Conservation (phyloP, 2,113 vertebrate genomes). For the Cacatua alba region DNA sequence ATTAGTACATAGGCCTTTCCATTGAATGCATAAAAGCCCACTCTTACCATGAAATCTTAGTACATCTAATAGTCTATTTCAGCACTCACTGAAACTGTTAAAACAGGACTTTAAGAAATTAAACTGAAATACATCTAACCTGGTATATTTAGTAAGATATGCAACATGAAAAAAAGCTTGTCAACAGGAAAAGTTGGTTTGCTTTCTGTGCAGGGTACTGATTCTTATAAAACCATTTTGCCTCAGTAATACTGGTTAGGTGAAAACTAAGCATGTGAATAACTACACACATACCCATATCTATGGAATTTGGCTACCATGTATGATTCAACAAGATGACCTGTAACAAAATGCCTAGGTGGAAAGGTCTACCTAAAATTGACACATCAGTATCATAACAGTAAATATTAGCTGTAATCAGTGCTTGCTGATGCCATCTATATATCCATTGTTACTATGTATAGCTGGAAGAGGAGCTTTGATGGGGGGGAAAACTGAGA, state of each 20-base stretch:
- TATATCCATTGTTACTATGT: not conserved
- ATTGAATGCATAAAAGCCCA: not conserved
- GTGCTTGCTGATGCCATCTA: not conserved
- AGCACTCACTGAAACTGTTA: not conserved
- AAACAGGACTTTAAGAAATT: not conserved
- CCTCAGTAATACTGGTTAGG: not conserved
- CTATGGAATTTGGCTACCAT: not conserved
- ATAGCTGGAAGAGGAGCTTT: not conserved
- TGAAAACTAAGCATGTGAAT: not conserved
- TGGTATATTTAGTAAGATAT: not conserved
- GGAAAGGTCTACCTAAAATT: conserved; percentile 52
- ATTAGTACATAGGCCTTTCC: not conserved
- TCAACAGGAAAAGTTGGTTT: not conserved
- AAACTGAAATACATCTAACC: not conserved
- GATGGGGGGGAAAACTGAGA: not conserved
- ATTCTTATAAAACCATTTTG: not conserved
- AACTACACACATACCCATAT: not conserved
- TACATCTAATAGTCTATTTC: not conserved
- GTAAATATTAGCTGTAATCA: conserved; percentile 1
- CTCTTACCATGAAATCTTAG: not conserved
- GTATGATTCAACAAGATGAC: conserved; percentile 26
- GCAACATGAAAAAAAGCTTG: not conserved
- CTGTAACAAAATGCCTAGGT: conserved; percentile 35
- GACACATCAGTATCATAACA: not conserved
- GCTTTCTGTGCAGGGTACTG: not conserved